Percentiles rank a stretch among this genome's conserved stretches.
These are phyloP conservation scores for Hylaeus volcanicus DNA, from an alignment of 1,140 invertebrate genomes.

Conservation along the genomic window DNA sequence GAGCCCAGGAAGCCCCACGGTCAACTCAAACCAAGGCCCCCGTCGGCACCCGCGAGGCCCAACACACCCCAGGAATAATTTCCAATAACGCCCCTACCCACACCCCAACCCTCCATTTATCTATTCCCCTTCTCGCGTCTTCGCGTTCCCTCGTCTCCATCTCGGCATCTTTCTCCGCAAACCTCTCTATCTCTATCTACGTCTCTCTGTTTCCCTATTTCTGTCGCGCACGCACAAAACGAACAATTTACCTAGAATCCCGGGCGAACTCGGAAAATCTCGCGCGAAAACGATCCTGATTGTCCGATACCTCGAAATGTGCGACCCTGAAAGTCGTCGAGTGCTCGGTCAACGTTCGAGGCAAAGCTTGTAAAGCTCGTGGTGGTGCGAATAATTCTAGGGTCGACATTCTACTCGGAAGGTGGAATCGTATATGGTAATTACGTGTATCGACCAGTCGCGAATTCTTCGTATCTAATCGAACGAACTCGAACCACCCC, in stretches of 20 bases:
- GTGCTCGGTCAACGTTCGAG: too few species aligned
- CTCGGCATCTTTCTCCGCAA: background rate
- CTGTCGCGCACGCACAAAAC: background rate
- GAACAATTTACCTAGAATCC: too few species aligned
- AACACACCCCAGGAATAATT: conserved; percentile 69
- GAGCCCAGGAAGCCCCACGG: conserved; percentile 76
- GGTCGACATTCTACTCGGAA: too few species aligned
- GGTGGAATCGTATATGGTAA: too few species aligned
- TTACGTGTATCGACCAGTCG: too few species aligned
- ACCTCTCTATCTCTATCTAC: conserved; percentile 5
- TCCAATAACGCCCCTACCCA: conserved; percentile 33
- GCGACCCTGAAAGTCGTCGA: background rate
- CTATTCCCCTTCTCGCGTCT: background rate
- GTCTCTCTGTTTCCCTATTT: conserved; percentile 1
- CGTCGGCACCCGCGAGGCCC: conserved; percentile 75
- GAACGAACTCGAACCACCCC: too few species aligned
- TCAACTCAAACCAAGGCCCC: conserved; percentile 80
- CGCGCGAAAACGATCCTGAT: conserved; percentile 18
- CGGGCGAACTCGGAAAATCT: conserved; percentile 9
- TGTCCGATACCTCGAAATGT: conserved; percentile 15
- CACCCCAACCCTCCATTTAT: conserved; percentile 4
- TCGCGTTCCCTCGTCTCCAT: background rate
- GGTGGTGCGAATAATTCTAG: too few species aligned
- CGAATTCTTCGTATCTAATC: too few species aligned
- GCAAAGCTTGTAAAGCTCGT: too few species aligned